Evolutionary conservation across 2,113 vertebrate genomes (phyloP), one percentile per base, ranked within the genome.

Genomic region (Brachirus orientalis): DNA sequence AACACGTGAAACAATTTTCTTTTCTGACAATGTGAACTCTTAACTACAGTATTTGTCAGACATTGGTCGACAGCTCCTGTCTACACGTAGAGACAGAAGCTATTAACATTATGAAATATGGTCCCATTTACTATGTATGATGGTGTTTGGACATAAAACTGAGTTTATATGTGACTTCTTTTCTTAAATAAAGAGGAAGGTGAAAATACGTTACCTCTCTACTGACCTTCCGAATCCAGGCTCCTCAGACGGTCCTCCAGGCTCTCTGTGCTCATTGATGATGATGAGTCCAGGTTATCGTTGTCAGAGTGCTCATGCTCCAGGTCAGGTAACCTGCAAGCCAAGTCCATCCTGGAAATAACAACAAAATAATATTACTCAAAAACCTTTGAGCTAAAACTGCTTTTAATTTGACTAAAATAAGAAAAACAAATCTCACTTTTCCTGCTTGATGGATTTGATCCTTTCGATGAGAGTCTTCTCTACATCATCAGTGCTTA

Each of bases 361-460:
- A 68, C 13, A 71, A 12, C 11, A 36, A 16, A 62, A 43, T 33
- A 9, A 61, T 35, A 7, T 47, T 20, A 35, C 28, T 1, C 47
- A 54, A 52, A 38, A 45, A 1, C 43, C 13, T 12, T 33, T 17
- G 2, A 48, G 38, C 19, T 12, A 7, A 37, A 50, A 43, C 4
- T 16, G 2, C 9, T 3, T 14, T 54, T 38, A 45, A 37, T 9
- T 22, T 11, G 0, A 28, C 11, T 13, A 2, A 45, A 58, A 22
- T 1, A 14, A 14, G 33, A 52, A 9, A 18, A 37, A 72, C 20
- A 3, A 56, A 38, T 48, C 86, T 86, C 79, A 97, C 98, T 98
- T 99, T 68, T 98, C 95, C 68, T 99, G 91, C 76, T 99, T 99
- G 74, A 99, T 94, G 4, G 95, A 97, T 81, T 89, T 93, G 52